phyloP scores from a whole-genome alignment of 2,888 invertebrate genomes.

The Masnerella sp. region DNA sequence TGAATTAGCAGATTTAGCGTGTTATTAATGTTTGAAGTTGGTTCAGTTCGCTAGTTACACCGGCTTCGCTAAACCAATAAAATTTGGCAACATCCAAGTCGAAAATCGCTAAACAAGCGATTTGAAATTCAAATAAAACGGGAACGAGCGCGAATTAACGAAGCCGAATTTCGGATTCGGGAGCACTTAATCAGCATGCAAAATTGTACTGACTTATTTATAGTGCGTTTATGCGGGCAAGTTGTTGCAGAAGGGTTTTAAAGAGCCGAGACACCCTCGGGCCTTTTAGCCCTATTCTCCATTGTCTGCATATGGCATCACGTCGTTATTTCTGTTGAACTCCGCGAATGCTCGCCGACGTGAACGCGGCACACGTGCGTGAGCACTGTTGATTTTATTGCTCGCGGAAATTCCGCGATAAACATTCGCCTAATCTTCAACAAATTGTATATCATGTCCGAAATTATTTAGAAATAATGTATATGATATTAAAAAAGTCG shows the following conservation, averaged over 20 bases:
- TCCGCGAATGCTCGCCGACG: slow-evolving; percentile 12
- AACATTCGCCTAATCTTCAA: no score
- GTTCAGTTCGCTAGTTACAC: no score
- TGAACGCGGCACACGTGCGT: slow-evolving; percentile 1
- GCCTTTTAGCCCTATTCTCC: slow-evolving; percentile 47
- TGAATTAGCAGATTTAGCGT: no score
- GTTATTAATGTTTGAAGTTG: no score
- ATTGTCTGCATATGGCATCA: slow-evolving; percentile 56
- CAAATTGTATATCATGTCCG: no score
- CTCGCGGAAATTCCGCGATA: no score
- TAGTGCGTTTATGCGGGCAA: slow-evolving; percentile 52
- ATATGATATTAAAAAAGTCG: no score
- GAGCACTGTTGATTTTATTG: neutral
- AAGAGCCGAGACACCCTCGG: slow-evolving; percentile 52
- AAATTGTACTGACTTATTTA: slow-evolving; percentile 57
- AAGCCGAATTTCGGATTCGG: slow-evolving; percentile 24
- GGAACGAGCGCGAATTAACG: neutral
- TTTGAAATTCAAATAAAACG: neutral
- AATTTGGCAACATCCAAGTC: no score
- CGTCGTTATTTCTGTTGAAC: slow-evolving; percentile 32
- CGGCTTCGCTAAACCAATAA: neutral
- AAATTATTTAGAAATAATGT: no score
- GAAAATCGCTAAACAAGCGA: neutral
- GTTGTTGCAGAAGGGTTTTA: slow-evolving; percentile 56
- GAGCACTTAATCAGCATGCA: slow-evolving; percentile 37